phyloP scores from a whole-genome alignment of 2,113 vertebrate species.

The Equus quagga region DNA sequence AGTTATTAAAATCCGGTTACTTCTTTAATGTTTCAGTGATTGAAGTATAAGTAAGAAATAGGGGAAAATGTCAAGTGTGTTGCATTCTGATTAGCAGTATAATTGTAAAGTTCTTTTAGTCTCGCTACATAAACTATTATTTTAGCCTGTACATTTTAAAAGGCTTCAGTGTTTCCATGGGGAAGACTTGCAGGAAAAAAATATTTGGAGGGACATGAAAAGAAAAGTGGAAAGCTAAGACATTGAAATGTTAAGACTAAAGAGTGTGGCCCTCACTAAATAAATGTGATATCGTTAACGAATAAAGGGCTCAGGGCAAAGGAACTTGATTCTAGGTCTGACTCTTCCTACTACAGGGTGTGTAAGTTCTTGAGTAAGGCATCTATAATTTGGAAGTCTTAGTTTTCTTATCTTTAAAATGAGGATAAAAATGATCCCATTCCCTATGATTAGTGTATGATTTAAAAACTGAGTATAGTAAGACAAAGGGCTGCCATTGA shows the following conservation, averaged over 20 bases:
- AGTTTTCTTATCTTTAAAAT: conserved; percentile 10
- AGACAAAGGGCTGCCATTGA: background rate
- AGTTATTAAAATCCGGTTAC: conserved; percentile 53
- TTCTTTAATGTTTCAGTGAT: conserved; percentile 49
- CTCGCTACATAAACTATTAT: background rate
- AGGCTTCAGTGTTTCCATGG: background rate
- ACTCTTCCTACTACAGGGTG: background rate
- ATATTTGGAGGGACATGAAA: background rate
- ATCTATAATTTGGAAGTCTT: background rate
- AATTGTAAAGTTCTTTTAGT: conserved; percentile 49
- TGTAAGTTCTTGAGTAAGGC: background rate
- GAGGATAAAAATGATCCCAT: background rate
- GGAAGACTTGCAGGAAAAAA: background rate
- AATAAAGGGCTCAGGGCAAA: background rate
- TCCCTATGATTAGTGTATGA: background rate
- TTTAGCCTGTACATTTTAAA: conserved; percentile 55
- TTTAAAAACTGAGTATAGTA: background rate
- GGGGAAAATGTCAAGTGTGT: conserved; percentile 65
- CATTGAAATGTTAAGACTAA: background rate
- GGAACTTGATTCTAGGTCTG: background rate
- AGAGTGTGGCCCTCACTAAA: background rate
- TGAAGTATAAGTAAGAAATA: conserved; percentile 66
- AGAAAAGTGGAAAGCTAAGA: background rate
- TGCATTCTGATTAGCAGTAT: conserved; percentile 47
- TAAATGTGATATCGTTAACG: background rate